A percentile compares a stretch with the other conserved stretches of the same genome.
Evolutionary conservation across 2,888 invertebrate genomes (phyloP).

Genomic region (Cryptus armator): DNA sequence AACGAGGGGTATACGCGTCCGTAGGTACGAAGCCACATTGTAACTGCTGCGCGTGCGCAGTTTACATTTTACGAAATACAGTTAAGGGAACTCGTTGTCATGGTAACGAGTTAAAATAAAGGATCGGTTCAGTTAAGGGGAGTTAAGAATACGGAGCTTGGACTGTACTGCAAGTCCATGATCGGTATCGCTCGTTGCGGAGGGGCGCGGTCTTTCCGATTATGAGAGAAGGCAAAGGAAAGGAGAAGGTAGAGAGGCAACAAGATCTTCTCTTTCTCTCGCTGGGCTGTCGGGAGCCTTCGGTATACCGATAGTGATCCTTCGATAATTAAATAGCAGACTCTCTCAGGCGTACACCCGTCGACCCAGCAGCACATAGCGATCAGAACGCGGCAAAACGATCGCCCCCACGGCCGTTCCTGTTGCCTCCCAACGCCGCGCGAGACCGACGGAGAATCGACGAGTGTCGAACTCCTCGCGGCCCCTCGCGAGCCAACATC

Average conservation of each 20-base stretch:
- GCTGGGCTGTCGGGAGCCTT: neutral
- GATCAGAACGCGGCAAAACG: slow-evolving; percentile 41
- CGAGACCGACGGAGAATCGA: slow-evolving; percentile 15
- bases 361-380: slow-evolving; percentile 58
- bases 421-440: slow-evolving; percentile 60
- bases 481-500: slow-evolving; percentile 7
- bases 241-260: slow-evolving; percentile 4
- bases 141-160: too few species aligned
- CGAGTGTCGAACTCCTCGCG: slow-evolving; percentile 19
- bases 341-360: slow-evolving; percentile 72
- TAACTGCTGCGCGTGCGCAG: too few species aligned
- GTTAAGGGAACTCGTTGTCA: too few species aligned
- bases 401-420: slow-evolving; percentile 35
- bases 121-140: too few species aligned
- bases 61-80: too few species aligned
- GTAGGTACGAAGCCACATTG: too few species aligned
- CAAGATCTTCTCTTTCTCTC: neutral
- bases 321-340: slow-evolving; percentile 58
- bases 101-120: too few species aligned
- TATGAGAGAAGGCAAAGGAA: slow-evolving; percentile 28
- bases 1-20: too few species aligned
- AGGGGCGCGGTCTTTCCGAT: slow-evolving; percentile 71
- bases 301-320: slow-evolving; percentile 39
- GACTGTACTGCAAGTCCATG: slow-evolving; percentile 64
- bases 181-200: slow-evolving; percentile 70